Evolutionary conservation across 2,113 vertebrate species (phyloP).

Genomic region (Scomber japonicus): DNA sequence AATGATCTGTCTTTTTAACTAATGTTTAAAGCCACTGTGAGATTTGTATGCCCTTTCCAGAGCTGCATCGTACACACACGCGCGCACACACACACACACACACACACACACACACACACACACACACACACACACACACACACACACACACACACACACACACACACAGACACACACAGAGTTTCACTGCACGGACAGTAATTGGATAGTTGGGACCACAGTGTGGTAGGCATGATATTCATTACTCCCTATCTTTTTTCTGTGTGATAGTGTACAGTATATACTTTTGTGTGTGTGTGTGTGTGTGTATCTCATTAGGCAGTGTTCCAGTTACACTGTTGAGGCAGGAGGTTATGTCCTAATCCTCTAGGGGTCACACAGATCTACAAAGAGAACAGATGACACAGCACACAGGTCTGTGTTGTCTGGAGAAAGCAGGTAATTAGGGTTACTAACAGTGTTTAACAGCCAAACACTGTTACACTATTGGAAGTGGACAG

Average conservation of each 20-base stretch:
- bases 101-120: too few relatives aligned
- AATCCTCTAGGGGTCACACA: conserved; percentile 56
- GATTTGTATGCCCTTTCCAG: neutral
- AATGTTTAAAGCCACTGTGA: conserved; percentile 4
- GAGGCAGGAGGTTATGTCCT: conserved; percentile 54
- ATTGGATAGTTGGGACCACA: conserved; percentile 43
- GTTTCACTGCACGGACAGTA: conserved; percentile 39
- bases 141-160: too few relatives aligned
- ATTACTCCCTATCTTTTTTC: conserved; percentile 43
- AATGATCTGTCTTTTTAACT: neutral
- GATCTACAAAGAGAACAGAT: conserved; percentile 62
- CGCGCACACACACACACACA: too few relatives aligned
- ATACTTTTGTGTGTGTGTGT: neutral
- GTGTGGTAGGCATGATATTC: conserved; percentile 48
- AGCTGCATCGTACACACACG: conserved; percentile 40
- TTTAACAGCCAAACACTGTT: conserved; percentile 46
- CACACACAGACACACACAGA: conserved; percentile 27
- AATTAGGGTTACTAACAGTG: conserved; percentile 70
- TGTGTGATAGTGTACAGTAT: neutral
- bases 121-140: too few relatives aligned
- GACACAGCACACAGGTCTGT: conserved; percentile 62
- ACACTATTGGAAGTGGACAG: conserved; percentile 18
- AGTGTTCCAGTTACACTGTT: conserved; percentile 40
- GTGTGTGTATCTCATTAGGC: conserved; percentile 67
- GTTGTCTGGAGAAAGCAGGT: conserved; percentile 54